These are phyloP conservation scores for Volucella inanis DNA, from an alignment of 2,888 invertebrate species.

Conservation along the genomic window DNA sequence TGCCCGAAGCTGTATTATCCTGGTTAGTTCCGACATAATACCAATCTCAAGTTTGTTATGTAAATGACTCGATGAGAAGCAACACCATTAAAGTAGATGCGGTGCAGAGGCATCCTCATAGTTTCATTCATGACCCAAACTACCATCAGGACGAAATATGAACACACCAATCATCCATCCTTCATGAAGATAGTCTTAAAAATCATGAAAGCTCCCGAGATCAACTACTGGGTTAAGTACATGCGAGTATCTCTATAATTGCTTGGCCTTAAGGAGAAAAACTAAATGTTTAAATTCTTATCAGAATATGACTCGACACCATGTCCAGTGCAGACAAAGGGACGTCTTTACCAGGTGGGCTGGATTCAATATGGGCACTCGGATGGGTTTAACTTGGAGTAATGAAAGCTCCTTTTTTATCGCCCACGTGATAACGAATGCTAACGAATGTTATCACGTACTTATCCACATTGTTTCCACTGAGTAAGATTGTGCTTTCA, in stretches of 20 bases:
- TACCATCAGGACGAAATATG: background rate
- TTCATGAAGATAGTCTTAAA: background rate
- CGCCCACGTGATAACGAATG: conserved; percentile 41
- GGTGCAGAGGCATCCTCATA: conserved; percentile 11
- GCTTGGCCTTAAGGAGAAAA: conserved; percentile 28
- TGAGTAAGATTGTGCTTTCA: conserved; percentile 26
- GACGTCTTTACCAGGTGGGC: conserved; percentile 12
- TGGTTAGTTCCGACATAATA: conserved; percentile 59
- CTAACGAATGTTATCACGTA: conserved; percentile 33
- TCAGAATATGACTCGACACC: conserved; percentile 1
- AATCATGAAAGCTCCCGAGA: conserved; percentile 24
- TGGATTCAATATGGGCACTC: background rate
- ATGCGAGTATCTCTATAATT: conserved; percentile 34
- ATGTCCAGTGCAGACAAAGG: background rate
- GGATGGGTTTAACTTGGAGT: background rate
- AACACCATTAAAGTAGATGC: conserved; percentile 48
- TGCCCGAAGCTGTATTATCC: conserved; percentile 57
- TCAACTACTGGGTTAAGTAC: conserved; percentile 1
- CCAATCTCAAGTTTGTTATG: conserved; percentile 59
- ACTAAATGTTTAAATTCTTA: conserved; percentile 26
- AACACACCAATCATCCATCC: background rate
- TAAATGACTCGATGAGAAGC: conserved; percentile 56
- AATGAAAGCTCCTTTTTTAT: conserved; percentile 36
- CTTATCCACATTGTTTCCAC: conserved; percentile 6
- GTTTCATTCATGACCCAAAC: background rate